A percentile compares a stretch with the other conserved stretches of the same genome.
Evolutionary conservation across 2,113 vertebrate genomes (phyloP).

Genomic region (Corythornis madagascariensis): DNA sequence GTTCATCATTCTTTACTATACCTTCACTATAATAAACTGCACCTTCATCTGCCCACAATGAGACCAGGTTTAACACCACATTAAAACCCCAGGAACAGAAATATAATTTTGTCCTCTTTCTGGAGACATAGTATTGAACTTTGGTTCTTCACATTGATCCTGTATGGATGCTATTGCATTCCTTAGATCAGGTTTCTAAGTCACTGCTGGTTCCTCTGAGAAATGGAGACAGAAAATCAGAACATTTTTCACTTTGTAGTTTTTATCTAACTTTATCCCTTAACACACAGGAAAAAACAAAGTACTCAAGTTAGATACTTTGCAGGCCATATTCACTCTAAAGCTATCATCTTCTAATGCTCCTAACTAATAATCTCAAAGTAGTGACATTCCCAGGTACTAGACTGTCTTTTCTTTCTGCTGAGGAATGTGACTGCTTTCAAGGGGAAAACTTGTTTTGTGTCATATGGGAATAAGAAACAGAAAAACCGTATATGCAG

Average conservation of each 20-base stretch:
- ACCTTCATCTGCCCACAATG: background rate
- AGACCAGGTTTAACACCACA: background rate
- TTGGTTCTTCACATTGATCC: background rate
- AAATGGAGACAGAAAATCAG: background rate
- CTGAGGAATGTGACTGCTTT: background rate
- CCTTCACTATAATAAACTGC: background rate
- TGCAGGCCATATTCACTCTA: background rate
- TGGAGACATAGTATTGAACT: background rate
- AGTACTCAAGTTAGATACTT: background rate
- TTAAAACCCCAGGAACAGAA: background rate
- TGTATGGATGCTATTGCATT: background rate
- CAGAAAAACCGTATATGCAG: background rate
- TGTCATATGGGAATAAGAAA: background rate
- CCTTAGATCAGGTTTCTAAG: background rate
- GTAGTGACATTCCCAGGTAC: background rate
- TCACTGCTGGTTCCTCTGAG: background rate
- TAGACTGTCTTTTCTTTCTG: background rate
- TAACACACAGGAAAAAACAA: background rate
- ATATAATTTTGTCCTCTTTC: background rate
- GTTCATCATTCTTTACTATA: background rate
- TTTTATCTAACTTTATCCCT: background rate
- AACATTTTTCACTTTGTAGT: background rate
- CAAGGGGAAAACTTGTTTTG: background rate
- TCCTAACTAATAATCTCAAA: background rate
- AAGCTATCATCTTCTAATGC: background rate